Evolutionary conservation across 2,797 vertebrate species (phyloP).

Genomic region (Anas acuta): DNA sequence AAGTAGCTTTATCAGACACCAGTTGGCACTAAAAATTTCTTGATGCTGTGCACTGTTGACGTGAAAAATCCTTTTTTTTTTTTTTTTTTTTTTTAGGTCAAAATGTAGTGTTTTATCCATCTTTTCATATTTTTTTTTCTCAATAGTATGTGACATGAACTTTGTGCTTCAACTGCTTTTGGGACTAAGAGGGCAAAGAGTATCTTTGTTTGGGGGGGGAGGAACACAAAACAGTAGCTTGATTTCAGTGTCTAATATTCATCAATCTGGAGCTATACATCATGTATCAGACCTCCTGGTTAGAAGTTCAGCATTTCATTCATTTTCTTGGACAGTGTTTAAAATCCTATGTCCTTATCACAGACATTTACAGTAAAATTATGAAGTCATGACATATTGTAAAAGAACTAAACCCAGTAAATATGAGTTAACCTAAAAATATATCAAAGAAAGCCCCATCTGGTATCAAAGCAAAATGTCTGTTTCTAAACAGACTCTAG

Average conservation of each 20-base stretch:
- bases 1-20: background rate
- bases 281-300: background rate
- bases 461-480: background rate
- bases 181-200: background rate
- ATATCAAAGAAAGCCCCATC: background rate
- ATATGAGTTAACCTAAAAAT: background rate
- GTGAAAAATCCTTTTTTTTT: background rate
- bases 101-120: background rate
- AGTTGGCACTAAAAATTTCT: background rate
- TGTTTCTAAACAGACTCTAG: background rate
- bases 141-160: rapidly evolving
- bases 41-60: rapidly evolving
- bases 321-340: background rate
- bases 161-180: background rate
- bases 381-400: background rate
- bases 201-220: background rate
- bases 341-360: background rate
- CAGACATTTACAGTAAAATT: background rate
- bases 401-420: background rate
- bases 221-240: background rate
- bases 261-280: rapidly evolving
- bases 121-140: background rate
- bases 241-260: background rate
- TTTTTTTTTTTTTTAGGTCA: background rate
- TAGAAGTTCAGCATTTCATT: background rate